Base-by-base conservation (phyloP, 23 tunicate genomes). In the Styela clava region DNA sequence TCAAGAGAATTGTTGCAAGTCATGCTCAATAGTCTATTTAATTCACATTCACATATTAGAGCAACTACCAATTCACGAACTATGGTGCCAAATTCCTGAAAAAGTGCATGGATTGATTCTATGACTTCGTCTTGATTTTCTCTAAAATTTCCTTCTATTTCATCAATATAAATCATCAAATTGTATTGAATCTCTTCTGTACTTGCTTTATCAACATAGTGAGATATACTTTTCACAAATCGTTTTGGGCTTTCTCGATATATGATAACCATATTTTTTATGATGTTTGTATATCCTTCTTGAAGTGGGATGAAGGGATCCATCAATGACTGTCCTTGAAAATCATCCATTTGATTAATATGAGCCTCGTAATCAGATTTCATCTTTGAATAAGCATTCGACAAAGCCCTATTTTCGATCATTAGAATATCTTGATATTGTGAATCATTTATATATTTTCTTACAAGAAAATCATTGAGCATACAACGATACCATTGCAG, bases 61-160 rank as follows among this genome's bases (percentile, higher is more conserved):
- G 34, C 32, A 12, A 71, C 37, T 71, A 34, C 35, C 77, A 71
- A 71, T 28, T 71, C 34, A 21, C 35, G 77, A 32, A 71, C 16
- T 2, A 71, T 71, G 18, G 34, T 5, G 7, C 37, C 35, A 7
- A 71, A 33, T 71, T 34, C 34, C 29, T 29, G 27, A 32, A 28
- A 71, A 28, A 71, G 24, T 32, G 37, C 35, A 21, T 32, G 32
- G 35, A 34, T 30, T 5, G 77, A 26, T 29, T 71, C 77, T 16
- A 26, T 29, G 16, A 71, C 35, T 29, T 71, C 77, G 16, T 71
- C 77, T n/a, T 71, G 77, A 26, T 71, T 27, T 71, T 71, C 34
- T 29, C 77, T 71, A 32, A 19, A 71, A 18, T 19, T 28, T 22
- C 77, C 77, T 71, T 71, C 77, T 28, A 71, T 34, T 35, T 19